Evolutionary conservation across 2,113 vertebrate genomes (phyloP), one percentile per base, ranked within the genome.

Genomic region (Austrofundulus limnaeus): DNA sequence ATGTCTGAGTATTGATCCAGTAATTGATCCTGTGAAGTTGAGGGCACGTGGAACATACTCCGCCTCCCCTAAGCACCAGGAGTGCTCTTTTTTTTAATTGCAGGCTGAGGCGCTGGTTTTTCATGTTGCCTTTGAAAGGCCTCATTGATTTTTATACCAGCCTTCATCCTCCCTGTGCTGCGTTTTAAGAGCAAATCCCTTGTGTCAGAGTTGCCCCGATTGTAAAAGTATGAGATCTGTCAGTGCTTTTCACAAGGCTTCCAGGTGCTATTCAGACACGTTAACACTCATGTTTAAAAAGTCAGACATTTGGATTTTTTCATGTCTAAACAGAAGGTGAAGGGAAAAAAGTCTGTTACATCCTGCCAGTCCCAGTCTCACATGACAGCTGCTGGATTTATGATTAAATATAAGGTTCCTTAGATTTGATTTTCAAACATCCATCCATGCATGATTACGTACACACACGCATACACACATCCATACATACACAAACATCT

Each of bases 81-180:
- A 78, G 75, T 55, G 61, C 74, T 72, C 81, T 79, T n/a, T 54
- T n/a, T 54, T 91, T 89, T 89, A 90, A 90, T 89, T 89, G 82
- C 76, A 70, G 85, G 75, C 75, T 80, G 84, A 88, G 72, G 78
- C 66, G 57, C 83, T 77, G 66, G 12, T 78, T 85, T 85, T 88
- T 86, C 80, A 84, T 87, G 81, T 86, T 87, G 82, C 80, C 85
- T 88, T 87, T 90, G 84, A 88, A 88, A 86, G 87, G 83, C 81
- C 81, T 83, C 82, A 89, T 90, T 90, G 87, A 88, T 88, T 91
- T 87, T 85, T 85, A 80, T 81, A 79, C 66, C 77, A 73, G 75
- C 82, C 75, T 84, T 88, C 84, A 83, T 86, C 87, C 81, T 71
- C 37, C 62, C 80, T 77, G 59, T 85, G 75, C 77, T 81, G 73